Percentiles rank a stretch among this genome's conserved stretches.
phyloP scores from a whole-genome alignment of 2,888 invertebrate species.

The Tiliacea aurago region DNA sequence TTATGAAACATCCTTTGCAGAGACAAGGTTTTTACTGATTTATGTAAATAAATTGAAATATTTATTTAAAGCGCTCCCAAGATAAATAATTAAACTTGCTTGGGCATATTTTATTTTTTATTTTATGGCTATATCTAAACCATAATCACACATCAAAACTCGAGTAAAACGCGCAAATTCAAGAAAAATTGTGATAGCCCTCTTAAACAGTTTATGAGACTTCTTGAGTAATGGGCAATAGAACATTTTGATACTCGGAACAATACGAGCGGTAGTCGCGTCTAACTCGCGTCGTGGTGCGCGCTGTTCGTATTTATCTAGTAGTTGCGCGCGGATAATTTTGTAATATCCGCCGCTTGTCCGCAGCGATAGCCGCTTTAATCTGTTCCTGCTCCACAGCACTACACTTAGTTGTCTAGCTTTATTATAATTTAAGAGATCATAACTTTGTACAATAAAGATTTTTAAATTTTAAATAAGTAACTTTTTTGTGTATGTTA shows the following conservation, averaged over 20 bases:
- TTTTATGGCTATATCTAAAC: no score
- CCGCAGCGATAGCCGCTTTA: conserved; percentile 11
- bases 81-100: no score
- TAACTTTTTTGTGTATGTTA: no score
- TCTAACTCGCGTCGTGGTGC: conserved; percentile 18
- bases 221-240: conserved; percentile 5
- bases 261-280: neutral
- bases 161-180: no score
- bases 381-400: conserved; percentile 33
- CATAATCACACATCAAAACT: no score
- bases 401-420: neutral
- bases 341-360: conserved; percentile 44
- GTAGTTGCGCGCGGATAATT: conserved; percentile 28
- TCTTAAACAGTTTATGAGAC: neutral
- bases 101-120: no score
- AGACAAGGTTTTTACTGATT: no score
- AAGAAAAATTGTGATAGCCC: no score
- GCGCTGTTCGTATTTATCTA: conserved; percentile 23
- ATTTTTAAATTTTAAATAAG: neutral
- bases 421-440: no score
- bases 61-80: no score
- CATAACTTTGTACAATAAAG: neutral
- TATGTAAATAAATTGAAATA: no score
- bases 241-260: neutral
- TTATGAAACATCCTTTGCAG: no score